Conservation (phyloP, 2,797 vertebrate genomes). For the Emys orbicularis region DNA sequence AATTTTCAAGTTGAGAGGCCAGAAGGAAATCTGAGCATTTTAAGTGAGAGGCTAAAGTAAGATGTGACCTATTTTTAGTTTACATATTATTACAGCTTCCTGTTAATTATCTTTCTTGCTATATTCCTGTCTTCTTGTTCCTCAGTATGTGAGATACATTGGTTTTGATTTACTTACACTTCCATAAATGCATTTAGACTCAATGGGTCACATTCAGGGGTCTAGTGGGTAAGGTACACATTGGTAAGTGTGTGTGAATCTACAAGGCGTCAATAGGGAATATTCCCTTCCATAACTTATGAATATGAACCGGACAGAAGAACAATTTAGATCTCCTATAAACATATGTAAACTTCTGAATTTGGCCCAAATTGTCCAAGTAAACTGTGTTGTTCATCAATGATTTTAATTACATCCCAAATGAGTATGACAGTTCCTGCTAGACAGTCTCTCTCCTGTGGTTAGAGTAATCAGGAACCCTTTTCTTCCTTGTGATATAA, state of each 20-base stretch:
- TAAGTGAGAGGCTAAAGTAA: neutral
- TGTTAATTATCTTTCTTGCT: neutral
- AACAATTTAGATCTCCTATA: neutral
- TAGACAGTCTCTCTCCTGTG: neutral
- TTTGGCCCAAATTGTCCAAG: neutral
- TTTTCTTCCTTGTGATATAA: neutral
- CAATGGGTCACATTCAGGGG: neutral
- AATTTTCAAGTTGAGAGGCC: neutral
- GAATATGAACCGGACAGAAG: neutral
- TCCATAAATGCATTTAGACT: neutral
- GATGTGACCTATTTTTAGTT: neutral
- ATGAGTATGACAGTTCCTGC: neutral
- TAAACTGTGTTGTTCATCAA: neutral
- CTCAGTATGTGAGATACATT: neutral
- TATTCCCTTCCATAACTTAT: neutral
- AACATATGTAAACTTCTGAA: neutral
- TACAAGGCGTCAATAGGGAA: accelerated
- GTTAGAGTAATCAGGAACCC: neutral
- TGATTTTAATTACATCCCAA: neutral
- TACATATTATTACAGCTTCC: neutral
- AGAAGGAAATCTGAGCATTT: neutral
- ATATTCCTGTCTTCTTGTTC: neutral
- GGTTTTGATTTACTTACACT: neutral
- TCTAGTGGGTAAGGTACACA: neutral
- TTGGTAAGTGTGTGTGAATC: neutral